These are phyloP conservation scores for Scarus forsteni DNA, from an alignment of 2,797 vertebrate species.

Conservation along the genomic window DNA sequence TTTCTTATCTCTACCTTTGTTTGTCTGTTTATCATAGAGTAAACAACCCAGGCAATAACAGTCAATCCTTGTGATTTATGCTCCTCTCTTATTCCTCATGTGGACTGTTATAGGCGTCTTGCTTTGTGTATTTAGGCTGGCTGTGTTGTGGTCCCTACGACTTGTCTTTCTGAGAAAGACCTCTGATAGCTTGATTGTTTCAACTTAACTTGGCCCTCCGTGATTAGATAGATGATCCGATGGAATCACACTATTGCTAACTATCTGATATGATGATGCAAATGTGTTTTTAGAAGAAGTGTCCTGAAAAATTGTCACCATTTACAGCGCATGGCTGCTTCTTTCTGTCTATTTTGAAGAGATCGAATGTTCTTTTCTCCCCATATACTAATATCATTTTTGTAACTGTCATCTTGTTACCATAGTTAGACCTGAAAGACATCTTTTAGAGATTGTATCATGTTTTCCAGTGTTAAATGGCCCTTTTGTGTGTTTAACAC, in stretches of 20 bases:
- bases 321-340: not conserved
- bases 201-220: constrained; percentile 34
- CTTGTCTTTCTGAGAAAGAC: constrained; percentile 32
- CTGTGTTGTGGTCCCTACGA: constrained; percentile 17
- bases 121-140: not conserved
- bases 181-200: constrained; percentile 51
- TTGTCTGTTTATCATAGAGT: constrained; percentile 47
- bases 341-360: not conserved
- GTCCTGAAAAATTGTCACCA: not conserved
- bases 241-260: constrained; percentile 10
- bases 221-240: constrained; percentile 21
- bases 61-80: constrained; percentile 66
- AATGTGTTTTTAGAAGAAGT: constrained; percentile 12
- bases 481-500: no score
- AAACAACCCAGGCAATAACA: constrained; percentile 45
- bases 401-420: no score
- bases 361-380: not conserved
- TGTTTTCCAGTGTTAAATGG: no score
- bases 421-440: no score
- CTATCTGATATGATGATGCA: constrained; percentile 3
- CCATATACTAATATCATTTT: not conserved
- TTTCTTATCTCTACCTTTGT: constrained; percentile 16
- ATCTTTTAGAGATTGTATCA: no score
- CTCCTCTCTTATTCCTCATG: constrained; percentile 30
- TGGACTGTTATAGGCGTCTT: constrained; percentile 37